Evolutionary conservation across 2,797 vertebrate genomes (phyloP).

Genomic region (Thalassophryne amazonica): DNA sequence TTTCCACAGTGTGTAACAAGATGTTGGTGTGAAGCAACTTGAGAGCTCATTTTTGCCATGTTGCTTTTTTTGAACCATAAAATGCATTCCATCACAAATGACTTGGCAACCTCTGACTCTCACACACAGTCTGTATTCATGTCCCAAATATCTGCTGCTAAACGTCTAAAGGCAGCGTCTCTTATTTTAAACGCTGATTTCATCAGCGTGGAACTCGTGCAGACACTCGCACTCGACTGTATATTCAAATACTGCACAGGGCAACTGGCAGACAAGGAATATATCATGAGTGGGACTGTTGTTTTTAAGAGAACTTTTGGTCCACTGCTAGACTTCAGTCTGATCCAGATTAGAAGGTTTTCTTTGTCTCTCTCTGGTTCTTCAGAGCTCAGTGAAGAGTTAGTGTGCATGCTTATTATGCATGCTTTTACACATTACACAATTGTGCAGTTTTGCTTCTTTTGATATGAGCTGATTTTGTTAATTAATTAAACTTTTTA

Average conservation of each 20-base stretch:
- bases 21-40: background rate
- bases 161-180: constrained; percentile 40
- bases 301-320: constrained; percentile 51
- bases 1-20: constrained; percentile 24
- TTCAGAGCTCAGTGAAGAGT: constrained; percentile 39
- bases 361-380: constrained; percentile 40
- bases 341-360: constrained; percentile 60
- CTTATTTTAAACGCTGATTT: constrained; percentile 73
- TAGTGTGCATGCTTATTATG: constrained; percentile 34
- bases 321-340: constrained; percentile 44
- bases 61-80: constrained; percentile 12
- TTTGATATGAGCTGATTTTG: background rate
- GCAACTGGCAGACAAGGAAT: constrained; percentile 55
- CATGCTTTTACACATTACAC: constrained; percentile 5
- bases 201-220: constrained; percentile 70
- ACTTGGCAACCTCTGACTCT: constrained; percentile 3
- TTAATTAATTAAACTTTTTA: too few relatives aligned
- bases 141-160: constrained; percentile 20
- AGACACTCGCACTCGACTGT: constrained; percentile 43
- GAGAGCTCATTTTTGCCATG: constrained; percentile 5
- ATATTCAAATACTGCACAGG: constrained; percentile 51
- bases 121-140: constrained; percentile 17
- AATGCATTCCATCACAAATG: background rate
- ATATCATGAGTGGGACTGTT: constrained; percentile 63
- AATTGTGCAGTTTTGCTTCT: background rate